A percentile compares a stretch with the other conserved stretches of the same genome.
phyloP scores from a whole-genome alignment of 2,888 invertebrate species.

The Epistrophe eligans region DNA sequence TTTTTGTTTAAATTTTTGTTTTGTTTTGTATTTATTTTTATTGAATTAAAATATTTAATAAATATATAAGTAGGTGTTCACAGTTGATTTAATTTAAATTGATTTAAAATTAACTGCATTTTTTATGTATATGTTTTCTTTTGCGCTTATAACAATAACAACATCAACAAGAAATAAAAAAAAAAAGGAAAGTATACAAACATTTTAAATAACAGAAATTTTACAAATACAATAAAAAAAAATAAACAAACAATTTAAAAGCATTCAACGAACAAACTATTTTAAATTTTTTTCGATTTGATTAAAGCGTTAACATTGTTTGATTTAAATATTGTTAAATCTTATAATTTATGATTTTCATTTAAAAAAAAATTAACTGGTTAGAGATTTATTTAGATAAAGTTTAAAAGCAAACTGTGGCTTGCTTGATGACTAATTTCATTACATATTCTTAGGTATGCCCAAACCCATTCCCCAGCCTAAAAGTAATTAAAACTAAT shows the following conservation, averaged over 20 bases:
- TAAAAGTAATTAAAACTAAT: no score
- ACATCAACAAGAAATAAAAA: constrained; percentile 15
- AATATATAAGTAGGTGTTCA: background rate
- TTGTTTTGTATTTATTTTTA: constrained; percentile 14
- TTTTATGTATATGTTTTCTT: background rate
- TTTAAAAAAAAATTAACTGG: no score
- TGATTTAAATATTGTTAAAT: no score
- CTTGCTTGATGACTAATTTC: no score
- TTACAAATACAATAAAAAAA: background rate
- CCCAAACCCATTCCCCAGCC: no score
- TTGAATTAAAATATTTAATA: constrained; percentile 20
- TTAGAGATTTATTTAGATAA: no score
- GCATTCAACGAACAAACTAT: constrained; percentile 13
- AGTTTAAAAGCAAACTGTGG: no score
- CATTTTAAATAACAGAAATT: background rate
- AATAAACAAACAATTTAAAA: background rate
- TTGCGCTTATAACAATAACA: constrained; percentile 22
- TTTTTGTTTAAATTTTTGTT: constrained; percentile 36
- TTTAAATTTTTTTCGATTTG: background rate
- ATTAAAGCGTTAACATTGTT: constrained; percentile 7
- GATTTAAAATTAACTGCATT: constrained; percentile 31
- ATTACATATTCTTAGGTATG: no score
- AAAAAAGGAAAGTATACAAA: background rate
- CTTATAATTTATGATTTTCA: no score
- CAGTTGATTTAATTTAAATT: constrained; percentile 44